Base-by-base conservation (phyloP, 2,888 invertebrate species). In the Celastrina argiolus region DNA sequence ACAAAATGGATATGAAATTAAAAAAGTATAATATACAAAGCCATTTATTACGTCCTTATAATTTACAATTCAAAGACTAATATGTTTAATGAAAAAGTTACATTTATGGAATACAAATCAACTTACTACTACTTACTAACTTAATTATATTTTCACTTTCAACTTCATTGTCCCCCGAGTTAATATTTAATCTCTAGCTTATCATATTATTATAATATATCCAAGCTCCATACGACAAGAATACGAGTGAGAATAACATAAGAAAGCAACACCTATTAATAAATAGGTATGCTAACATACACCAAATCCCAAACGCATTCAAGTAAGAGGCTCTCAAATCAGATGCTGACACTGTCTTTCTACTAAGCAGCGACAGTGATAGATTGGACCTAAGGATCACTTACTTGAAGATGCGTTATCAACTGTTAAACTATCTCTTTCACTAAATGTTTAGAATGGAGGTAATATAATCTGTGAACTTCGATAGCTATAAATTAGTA, bases 31-130 rank as follows among this genome's bases (percentile, higher is more conserved):
- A 10, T 45, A 18, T 45, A 18, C 10, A 45, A 18, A 45, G 45
- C 45, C 45, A 45, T 45, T 8, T 45, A 45, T 45, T 45, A 45
- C 10, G 18, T 45, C 18, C 18, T 45, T 45, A 42, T 16, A 7
- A 42, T 42, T 42, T 16, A 18, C 16, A 16, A 10, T 45, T 10
- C 8, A 0, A 45, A 18, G 45, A 10, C 45, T 45, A 45, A 45
- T 18, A 45, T 45, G 45, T 45, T 45, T 18, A 45, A 45, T 45
- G 45, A 45, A 45, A 45, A 45, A 45, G 16, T 45, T 45, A 45
- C 16, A 45, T 18, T 16, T 31, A 28, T 28, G 28, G 16, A 45
- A 42, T 42, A 18, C 45, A 16, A 45, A 45, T 45, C 10, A 18
- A 45, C 18, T 18, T 10, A 45, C 18, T 45, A 18, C 18, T 41